Base-by-base conservation (phyloP, 2,113 vertebrate species). In the Corynorhinus townsendii region DNA sequence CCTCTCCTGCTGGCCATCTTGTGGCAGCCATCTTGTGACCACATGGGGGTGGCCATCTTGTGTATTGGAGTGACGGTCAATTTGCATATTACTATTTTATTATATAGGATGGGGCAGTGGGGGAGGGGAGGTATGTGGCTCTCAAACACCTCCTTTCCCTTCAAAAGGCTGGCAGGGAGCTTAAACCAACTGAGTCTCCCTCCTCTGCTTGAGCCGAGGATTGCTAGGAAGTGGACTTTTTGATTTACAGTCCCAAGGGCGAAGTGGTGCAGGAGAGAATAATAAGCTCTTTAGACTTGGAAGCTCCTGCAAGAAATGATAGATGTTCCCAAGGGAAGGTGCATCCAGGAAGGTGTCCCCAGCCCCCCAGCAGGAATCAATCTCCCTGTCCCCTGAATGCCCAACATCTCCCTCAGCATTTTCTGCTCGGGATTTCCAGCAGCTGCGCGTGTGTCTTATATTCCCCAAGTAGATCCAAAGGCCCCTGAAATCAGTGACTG, bases 281-380 rank as follows among this genome's bases (percentile, higher is more conserved):
- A 95, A 90, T 91, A 95, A 95, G 47, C 91, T 95, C 86, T 95
- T 96, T 89, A 93, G 95, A 94, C 86, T 93, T 95, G 77, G 90
- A 96, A 94, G 68, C 90, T 93, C 90, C 92, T 90, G 81, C 64
- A 90, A 92, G 81, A 90, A 79, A 59, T 96, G 94, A 96, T 92
- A 64, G 86, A 93, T 94, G 90, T 69, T 73, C 94, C 79, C 88
- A 79, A 93, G 95, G 91, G 96, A 95, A 69, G 62, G 47, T 45
- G 40, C 66, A 90, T 68, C 85, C 47, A 49, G 85, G 68, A 71
- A 86, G 62, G 82, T 64, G 43, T 93, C 73, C 94, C 86, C 93
- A 81, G 35, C 4, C 40, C 52, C 83, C 72, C 77, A 75, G 68
- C 45, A 90, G 68, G 93, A 96, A 90, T 96, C 86, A 91, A 76